Evolutionary conservation across 2,888 invertebrate species (phyloP), one percentile per base, ranked within the genome.

Genomic region (Protophormia terraenovae): DNA sequence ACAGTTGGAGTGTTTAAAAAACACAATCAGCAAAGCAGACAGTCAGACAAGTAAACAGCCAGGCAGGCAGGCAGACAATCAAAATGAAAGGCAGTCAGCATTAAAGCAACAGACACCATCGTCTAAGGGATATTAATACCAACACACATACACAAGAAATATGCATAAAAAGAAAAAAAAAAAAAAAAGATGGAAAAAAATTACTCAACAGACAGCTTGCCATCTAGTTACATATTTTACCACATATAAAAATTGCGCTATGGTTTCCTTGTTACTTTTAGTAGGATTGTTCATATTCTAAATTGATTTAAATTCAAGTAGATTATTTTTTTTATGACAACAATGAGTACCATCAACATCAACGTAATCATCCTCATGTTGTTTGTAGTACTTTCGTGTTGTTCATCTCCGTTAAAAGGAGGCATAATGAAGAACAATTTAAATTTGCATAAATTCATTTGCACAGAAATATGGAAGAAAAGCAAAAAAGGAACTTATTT

Each of bases 261-360:
- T 75, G 64, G 58, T 35, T 71, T 71, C 22, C 71, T 66, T 64
- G 64, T 78, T 79, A 66, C 69, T 50, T 78, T 73, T 64, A 32
- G 50, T 47, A 53, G 71, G 66, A 85, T 75, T 85, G 78, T 85
- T 82, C 82, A 85, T 85, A 85, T 79, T 82, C 82, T 85, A 85
- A 85, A 82, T 85, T 85, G 85, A 85, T 85, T 85, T 85, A 85
- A 85, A 85, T 85, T 85, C 85, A 85, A 85, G 85, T 85, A 71
- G 85, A 82, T 85, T 38, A 19, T 53, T n/a, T n/a, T 67, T 75
- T 79, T 82, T 82, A 79, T 82, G 85, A 82, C 82, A 82, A 82
- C 78, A 85, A 78, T 78, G 85, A 85, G 82, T 78, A 69, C 64
- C 85, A 85, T 85, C 73, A 75, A 64, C 73, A 69, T 83, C 73